Percentiles rank a stretch among this genome's conserved stretches.
Evolutionary conservation across 2,888 invertebrate species (phyloP).

Genomic region (Troglohyphantes excavatus): DNA sequence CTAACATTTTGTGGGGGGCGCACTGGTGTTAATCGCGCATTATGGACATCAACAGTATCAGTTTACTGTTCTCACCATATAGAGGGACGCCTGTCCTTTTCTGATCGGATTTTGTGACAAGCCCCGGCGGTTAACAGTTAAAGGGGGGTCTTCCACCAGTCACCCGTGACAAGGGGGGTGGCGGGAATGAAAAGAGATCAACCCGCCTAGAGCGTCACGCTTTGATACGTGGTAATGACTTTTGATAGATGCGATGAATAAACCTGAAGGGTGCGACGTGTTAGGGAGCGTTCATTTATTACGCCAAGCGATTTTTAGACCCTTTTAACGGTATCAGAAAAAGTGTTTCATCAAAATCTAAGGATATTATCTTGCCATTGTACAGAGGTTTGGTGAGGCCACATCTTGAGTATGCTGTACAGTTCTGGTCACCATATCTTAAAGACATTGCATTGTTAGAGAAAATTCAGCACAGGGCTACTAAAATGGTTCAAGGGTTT

Average conservation of each 20-base stretch:
- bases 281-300: background rate
- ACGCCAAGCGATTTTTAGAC: no score
- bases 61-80: slow-evolving; percentile 77
- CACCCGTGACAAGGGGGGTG: slow-evolving; percentile 66
- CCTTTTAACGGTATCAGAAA: no score
- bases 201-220: slow-evolving; percentile 68
- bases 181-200: slow-evolving; percentile 71
- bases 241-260: slow-evolving; percentile 77
- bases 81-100: slow-evolving; percentile 22
- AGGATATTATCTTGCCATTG: no score
- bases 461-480: no score
- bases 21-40: slow-evolving; percentile 68
- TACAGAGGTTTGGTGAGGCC: no score
- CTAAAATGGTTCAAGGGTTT: no score
- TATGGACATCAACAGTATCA: slow-evolving; percentile 75
- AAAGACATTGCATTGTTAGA: no score
- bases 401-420: no score
- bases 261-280: slow-evolving; percentile 29
- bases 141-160: slow-evolving; percentile 33
- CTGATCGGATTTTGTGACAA: slow-evolving; percentile 71
- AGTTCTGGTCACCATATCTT: no score
- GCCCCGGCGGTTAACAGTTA: slow-evolving; percentile 64
- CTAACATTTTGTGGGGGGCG: background rate
- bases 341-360: no score
- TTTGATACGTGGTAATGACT: slow-evolving; percentile 76